Evolutionary conservation across 2,888 invertebrate species (phyloP).

Genomic region (Eupithecia centaureata): DNA sequence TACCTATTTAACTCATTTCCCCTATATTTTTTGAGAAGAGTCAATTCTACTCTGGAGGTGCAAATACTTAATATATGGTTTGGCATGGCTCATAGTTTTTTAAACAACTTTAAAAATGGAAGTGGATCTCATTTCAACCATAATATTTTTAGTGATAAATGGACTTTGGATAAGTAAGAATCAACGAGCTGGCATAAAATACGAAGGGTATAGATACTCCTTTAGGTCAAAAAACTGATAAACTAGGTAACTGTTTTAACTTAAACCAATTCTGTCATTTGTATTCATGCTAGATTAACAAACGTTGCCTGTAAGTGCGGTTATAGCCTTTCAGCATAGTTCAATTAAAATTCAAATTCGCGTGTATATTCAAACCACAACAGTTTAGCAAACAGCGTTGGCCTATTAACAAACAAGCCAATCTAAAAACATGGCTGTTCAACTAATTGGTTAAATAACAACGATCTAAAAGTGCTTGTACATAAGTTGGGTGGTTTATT

Average conservation of each 20-base stretch:
- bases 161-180: not conserved
- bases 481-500: not conserved
- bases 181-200: not conserved
- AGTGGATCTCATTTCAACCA: too few species aligned
- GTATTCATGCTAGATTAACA: not conserved
- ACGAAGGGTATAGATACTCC: not conserved
- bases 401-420: slow-evolving; percentile 10
- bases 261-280: not conserved
- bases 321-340: not conserved
- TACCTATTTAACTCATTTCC: too few species aligned
- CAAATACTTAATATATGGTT: too few species aligned
- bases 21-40: too few species aligned
- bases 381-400: slow-evolving; percentile 8
- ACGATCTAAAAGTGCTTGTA: slow-evolving; percentile 9
- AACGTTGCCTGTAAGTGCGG: not conserved
- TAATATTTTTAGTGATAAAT: not conserved
- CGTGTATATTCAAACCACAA: slow-evolving; percentile 6
- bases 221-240: not conserved
- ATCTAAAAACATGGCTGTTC: slow-evolving; percentile 12
- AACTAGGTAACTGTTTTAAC: not conserved
- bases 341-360: slow-evolving; percentile 12
- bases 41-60: too few species aligned
- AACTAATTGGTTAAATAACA: slow-evolving; percentile 9
- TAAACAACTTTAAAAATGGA: too few species aligned
- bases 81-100: not conserved